phyloP scores from a whole-genome alignment of 2,888 invertebrate genomes.

The Drosophila prolongata region DNA sequence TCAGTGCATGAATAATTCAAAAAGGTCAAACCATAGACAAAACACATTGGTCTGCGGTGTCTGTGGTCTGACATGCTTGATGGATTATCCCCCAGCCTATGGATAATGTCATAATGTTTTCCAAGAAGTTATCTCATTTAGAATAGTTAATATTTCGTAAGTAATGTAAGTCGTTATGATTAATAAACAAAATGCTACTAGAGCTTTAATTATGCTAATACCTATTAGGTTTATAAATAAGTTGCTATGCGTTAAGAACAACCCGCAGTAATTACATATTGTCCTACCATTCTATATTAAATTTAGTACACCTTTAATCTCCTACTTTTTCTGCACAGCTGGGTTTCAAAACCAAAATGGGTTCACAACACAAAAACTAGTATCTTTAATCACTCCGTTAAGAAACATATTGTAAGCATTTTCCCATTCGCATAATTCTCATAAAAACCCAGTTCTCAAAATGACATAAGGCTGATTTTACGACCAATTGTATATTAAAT shows the following conservation, averaged over 20 bases:
- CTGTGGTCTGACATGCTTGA: constrained; percentile 37
- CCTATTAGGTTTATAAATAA: no score
- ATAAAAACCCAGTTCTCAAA: constrained; percentile 7
- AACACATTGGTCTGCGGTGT: constrained; percentile 25
- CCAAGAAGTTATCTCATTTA: constrained; percentile 37
- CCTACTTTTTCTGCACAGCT: no score
- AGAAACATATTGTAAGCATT: background rate
- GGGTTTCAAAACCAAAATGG: background rate
- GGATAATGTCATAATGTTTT: constrained; percentile 17
- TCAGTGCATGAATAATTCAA: constrained; percentile 70
- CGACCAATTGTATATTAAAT: constrained; percentile 7
- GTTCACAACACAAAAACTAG: no score
- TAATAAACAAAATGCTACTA: background rate
- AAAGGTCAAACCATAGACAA: constrained; percentile 66
- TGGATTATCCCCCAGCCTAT: constrained; percentile 42
- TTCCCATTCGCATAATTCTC: constrained; percentile 2
- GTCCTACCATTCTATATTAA: no score
- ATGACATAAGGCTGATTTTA: background rate
- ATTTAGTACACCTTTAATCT: no score
- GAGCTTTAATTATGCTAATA: background rate
- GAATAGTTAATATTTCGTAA: background rate
- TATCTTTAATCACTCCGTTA: background rate
- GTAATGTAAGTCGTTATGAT: background rate
- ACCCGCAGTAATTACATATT: no score
- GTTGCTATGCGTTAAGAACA: no score